Percentiles rank a stretch among this genome's conserved stretches.
Evolutionary conservation across 30 jellyfish, hydroid and myxozoan genomes (phyloP).

Genomic region (Aurelia coerulea): DNA sequence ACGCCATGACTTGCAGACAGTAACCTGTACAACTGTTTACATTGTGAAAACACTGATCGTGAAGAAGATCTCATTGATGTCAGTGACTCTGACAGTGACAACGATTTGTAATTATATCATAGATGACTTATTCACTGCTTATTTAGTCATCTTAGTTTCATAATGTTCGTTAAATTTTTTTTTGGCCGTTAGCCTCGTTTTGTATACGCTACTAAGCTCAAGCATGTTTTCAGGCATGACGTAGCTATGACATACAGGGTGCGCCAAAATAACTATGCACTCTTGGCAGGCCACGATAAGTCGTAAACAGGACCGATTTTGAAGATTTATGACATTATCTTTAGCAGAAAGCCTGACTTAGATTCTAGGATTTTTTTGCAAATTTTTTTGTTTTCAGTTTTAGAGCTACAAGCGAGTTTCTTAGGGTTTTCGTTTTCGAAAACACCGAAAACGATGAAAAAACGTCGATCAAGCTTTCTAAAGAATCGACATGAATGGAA

Average conservation of each 20-base stretch:
- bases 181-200: background rate
- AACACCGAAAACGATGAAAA: no score
- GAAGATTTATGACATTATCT: no score
- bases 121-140: background rate
- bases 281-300: no score
- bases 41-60: slow-evolving; percentile 3
- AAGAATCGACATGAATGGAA: no score
- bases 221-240: slow-evolving; percentile 13
- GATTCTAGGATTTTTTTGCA: no score
- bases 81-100: slow-evolving; percentile 9
- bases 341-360: no score
- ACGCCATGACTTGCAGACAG: background rate
- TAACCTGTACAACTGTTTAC: slow-evolving; percentile 24
- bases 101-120: background rate
- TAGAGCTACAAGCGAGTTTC: no score
- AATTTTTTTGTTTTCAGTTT: no score
- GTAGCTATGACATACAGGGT: background rate
- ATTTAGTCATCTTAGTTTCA: slow-evolving; percentile 1
- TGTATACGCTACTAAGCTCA: background rate
- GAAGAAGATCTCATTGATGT: slow-evolving; percentile 18
- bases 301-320: no score
- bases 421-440: no score
- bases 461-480: no score
- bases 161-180: background rate
- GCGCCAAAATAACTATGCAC: background rate